Conservation (phyloP, 2,797 vertebrate genomes). For the Synanceia verrucosa region DNA sequence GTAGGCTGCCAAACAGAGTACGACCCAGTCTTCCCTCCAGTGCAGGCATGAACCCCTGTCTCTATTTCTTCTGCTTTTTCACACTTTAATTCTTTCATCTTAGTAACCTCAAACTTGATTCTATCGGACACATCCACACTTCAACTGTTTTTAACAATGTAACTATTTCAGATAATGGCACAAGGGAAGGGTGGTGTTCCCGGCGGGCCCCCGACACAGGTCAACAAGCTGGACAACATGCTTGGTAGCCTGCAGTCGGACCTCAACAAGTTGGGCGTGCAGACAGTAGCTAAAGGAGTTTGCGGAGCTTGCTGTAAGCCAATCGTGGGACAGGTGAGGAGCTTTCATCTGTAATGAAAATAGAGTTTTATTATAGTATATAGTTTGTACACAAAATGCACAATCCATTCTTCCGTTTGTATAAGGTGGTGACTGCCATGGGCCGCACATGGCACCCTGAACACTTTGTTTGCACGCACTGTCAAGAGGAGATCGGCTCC, state of each 20-base stretch:
- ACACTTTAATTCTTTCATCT: conserved; percentile 4
- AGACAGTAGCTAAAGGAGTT: conserved; percentile 95
- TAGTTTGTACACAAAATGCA: neutral
- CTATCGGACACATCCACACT: neutral
- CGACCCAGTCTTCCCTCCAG: conserved; percentile 83
- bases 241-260: conserved; percentile 95
- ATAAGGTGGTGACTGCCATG: conserved; percentile 96
- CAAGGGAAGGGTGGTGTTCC: conserved; percentile 87
- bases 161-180: conserved; percentile 87
- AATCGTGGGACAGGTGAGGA: conserved; percentile 92
- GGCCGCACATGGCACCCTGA: conserved; percentile 97
- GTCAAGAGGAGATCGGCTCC: conserved; percentile 96
- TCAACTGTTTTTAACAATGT: conserved; percentile 39
- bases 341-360: neutral
- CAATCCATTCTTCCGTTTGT: neutral
- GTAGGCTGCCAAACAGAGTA: conserved; percentile 93
- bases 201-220: conserved; percentile 86
- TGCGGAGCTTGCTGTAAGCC: conserved; percentile 98
- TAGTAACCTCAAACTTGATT: neutral
- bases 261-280: conserved; percentile 94
- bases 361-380: neutral
- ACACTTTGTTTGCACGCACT: conserved; percentile 97
- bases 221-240: conserved; percentile 97
- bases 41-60: conserved; percentile 84
- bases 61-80: conserved; percentile 36